Evolutionary conservation across 1,140 invertebrate species (phyloP).

Genomic region (Zaprionus tsacasi): DNA sequence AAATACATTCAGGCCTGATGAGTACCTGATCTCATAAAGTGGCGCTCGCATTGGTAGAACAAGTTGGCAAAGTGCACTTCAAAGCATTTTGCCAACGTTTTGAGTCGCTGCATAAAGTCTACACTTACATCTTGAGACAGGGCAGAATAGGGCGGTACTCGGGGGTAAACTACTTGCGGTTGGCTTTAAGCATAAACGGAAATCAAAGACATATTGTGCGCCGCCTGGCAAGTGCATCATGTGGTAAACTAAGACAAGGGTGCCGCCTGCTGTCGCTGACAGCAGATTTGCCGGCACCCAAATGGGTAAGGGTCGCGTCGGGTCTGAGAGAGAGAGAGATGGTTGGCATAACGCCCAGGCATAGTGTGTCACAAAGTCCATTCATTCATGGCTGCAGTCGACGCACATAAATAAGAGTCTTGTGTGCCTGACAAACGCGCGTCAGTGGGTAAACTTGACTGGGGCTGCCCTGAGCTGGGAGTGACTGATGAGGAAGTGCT

Average conservation of each 20-base stretch:
- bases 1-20: not conserved
- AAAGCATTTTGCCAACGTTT: conserved; percentile 16
- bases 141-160: no score
- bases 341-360: conserved; percentile 49
- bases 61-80: conserved; percentile 13
- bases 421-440: conserved; percentile 38
- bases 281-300: conserved; percentile 29
- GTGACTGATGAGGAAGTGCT: conserved; percentile 53
- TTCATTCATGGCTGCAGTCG: conserved; percentile 74
- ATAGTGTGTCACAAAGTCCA: conserved; percentile 65
- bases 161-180: conserved; percentile 23
- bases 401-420: conserved; percentile 79
- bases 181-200: conserved; percentile 61
- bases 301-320: conserved; percentile 7
- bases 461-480: conserved; percentile 20
- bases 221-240: conserved; percentile 67
- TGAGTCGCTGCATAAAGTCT: conserved; percentile 48
- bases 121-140: conserved; percentile 1
- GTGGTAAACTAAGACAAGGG: conserved; percentile 67
- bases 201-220: conserved; percentile 75
- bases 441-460: conserved; percentile 16
- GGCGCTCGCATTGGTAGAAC: conserved; percentile 3
- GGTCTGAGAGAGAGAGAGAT: not conserved
- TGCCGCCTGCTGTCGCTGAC: conserved; percentile 58
- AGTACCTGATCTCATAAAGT: conserved; percentile 23